Evolutionary conservation across 2,888 invertebrate genomes (phyloP).

Genomic region (Nephrotoma flavescens): DNA sequence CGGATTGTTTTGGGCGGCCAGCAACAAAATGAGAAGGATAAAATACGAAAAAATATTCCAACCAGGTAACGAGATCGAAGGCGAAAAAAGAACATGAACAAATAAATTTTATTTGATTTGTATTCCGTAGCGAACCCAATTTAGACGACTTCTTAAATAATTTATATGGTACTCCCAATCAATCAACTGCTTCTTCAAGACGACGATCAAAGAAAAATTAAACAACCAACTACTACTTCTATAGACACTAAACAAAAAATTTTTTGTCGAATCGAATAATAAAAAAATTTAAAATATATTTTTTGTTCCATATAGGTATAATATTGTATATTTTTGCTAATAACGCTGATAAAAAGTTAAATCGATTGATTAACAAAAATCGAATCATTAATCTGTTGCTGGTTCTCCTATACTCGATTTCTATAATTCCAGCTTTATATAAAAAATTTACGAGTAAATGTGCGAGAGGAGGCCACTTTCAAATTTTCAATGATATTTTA

Average conservation of each 20-base stretch:
- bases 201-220: constrained; percentile 28
- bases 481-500: background rate
- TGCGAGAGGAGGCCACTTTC: background rate
- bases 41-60: constrained; percentile 16
- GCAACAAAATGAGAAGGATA: constrained; percentile 22
- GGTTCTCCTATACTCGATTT: background rate
- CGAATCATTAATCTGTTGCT: background rate
- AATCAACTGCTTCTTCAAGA: constrained; percentile 21
- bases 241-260: background rate
- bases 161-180: constrained; percentile 31
- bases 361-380: background rate
- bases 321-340: background rate
- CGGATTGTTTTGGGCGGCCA: constrained; percentile 32
- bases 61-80: constrained; percentile 16
- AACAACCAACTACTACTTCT: background rate
- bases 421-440: background rate
- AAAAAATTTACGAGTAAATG: background rate
- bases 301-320: background rate
- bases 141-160: constrained; percentile 31
- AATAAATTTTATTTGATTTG: background rate
- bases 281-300: background rate
- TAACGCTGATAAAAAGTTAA: background rate
- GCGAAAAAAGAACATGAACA: background rate
- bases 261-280: background rate
- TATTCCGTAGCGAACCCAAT: constrained; percentile 23